Conservation (phyloP, 1,140 invertebrate species). For the Oreohelix idahoensis region DNA sequence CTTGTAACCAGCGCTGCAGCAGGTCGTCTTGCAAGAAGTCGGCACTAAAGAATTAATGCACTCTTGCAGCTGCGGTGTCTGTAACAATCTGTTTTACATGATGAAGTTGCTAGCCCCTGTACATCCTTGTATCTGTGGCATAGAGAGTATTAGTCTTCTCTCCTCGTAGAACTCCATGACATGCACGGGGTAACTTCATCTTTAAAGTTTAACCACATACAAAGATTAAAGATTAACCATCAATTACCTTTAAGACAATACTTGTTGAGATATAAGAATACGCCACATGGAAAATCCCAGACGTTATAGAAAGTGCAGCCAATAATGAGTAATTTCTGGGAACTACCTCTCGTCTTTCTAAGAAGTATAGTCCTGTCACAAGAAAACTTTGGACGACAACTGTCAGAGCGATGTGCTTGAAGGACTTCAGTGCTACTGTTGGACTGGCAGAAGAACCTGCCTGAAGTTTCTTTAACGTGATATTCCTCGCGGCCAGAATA, state of each 20-base stretch:
- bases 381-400: background rate
- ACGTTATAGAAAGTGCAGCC: background rate
- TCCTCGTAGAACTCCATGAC: too few relatives aligned
- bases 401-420: background rate
- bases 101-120: too few relatives aligned
- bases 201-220: too few relatives aligned
- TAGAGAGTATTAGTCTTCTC: too few relatives aligned
- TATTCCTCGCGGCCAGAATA: slow-evolving; percentile 42
- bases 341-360: background rate
- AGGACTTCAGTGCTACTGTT: background rate
- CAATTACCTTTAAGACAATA: slow-evolving; percentile 38
- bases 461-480: slow-evolving; percentile 33
- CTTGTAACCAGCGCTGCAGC: too few relatives aligned
- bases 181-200: too few relatives aligned
- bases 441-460: background rate
- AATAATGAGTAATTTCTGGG: background rate
- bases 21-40: too few relatives aligned
- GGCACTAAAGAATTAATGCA: too few relatives aligned
- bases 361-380: background rate
- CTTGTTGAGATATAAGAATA: slow-evolving; percentile 50
- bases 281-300: slow-evolving; percentile 45
- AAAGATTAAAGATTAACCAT: too few relatives aligned
- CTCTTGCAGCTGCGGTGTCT: too few relatives aligned
- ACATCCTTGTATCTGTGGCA: too few relatives aligned
- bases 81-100: too few relatives aligned